phyloP scores from a whole-genome alignment of 2,888 invertebrate species.

The Chymomyza amoena region DNA sequence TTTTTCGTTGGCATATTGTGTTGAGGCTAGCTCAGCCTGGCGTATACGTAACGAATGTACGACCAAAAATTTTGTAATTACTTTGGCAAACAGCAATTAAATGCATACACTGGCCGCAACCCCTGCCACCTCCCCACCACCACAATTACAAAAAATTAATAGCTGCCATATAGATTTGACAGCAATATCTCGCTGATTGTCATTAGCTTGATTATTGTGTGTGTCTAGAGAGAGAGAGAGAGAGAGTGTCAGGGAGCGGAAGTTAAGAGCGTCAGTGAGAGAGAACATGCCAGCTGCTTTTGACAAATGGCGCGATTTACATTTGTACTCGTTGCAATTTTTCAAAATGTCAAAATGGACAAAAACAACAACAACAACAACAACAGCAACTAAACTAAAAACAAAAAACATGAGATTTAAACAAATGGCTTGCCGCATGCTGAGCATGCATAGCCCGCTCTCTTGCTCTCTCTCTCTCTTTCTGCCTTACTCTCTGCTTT shows the following conservation, averaged over 20 bases:
- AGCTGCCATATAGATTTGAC: not conserved
- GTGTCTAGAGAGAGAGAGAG: conserved; percentile 20
- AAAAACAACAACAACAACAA: conserved; percentile 20
- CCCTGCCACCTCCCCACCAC: no score
- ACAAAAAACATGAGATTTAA: conserved; percentile 25
- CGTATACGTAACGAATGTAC: conserved; percentile 19
- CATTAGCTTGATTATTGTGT: conserved; percentile 27
- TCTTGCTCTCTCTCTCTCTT: conserved; percentile 2
- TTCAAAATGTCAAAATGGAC: conserved; percentile 57
- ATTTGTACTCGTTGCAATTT: conserved; percentile 70
- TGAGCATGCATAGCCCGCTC: conserved; percentile 34
- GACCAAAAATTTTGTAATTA: conserved; percentile 55
- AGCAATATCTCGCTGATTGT: conserved; percentile 5
- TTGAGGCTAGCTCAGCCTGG: not conserved
- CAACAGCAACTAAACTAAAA: conserved; percentile 19
- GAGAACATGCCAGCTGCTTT: conserved; percentile 56
- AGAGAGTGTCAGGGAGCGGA: conserved; percentile 10
- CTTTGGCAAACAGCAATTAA: conserved; percentile 61
- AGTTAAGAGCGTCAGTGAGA: conserved; percentile 3
- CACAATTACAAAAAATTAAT: conserved; percentile 9
- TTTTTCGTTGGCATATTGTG: not conserved
- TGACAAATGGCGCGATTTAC: conserved; percentile 76
- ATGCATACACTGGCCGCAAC: conserved; percentile 8
- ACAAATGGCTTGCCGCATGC: conserved; percentile 62
- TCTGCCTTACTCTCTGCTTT: conserved; percentile 14